A percentile compares a stretch with the other conserved stretches of the same genome.
Conservation (phyloP, 1,140 invertebrate species). For the honey bee (Apis mellifera) region Amel_HAv3.1 CM009934.2:7717001-7717500, state of each 20-base stretch:
- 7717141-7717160: not conserved
- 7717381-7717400: no score
- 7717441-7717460: not conserved
- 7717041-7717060: constrained; percentile 47
- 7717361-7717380: not conserved
- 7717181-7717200: constrained; percentile 16
- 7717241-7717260: constrained; percentile 17
- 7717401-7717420: not conserved
- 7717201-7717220: constrained; percentile 30
- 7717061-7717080: constrained; percentile 24
- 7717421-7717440: not conserved
- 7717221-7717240: constrained; percentile 22
- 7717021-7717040: not conserved
- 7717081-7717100: not conserved
- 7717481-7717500: not conserved
- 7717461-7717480: not conserved
- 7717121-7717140: not conserved
- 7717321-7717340: not conserved
- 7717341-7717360: not conserved
- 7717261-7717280: constrained; percentile 21
- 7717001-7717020: not conserved
- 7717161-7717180: constrained; percentile 29
- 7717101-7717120: constrained; percentile 12
- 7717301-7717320: not conserved
- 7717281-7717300: constrained; percentile 1